phyloP scores from a whole-genome alignment of 2,797 vertebrate species.

The Gymnothorax reevesii region DNA sequence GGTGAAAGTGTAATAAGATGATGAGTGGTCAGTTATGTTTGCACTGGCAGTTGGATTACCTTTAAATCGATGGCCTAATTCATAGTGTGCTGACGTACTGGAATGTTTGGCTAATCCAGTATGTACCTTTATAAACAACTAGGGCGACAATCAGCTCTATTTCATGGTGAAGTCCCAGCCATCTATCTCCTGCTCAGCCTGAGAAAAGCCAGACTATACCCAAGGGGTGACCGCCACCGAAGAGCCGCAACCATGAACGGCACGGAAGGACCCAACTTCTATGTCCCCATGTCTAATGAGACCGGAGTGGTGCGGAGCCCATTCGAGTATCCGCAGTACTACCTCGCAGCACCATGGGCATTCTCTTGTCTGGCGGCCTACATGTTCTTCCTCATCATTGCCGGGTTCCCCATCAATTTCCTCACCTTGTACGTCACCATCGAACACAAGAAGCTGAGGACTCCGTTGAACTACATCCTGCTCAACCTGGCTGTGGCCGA shows the following conservation, averaged over 20 bases:
- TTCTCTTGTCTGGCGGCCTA: slow-evolving; percentile 84
- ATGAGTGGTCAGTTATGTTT: slow-evolving; percentile 83
- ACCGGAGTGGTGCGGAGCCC: slow-evolving; percentile 88
- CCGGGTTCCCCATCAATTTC: slow-evolving; percentile 91
- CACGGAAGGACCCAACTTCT: slow-evolving; percentile 92
- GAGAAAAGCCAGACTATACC: slow-evolving; percentile 57
- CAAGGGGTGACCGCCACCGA: slow-evolving; percentile 77
- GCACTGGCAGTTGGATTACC: slow-evolving; percentile 71
- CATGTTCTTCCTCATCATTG: slow-evolving; percentile 94
- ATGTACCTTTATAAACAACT: slow-evolving; percentile 72
- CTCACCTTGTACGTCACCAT: slow-evolving; percentile 94
- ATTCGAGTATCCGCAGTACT: slow-evolving; percentile 91
- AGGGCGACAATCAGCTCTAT: slow-evolving; percentile 38
- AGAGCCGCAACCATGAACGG: slow-evolving; percentile 86
- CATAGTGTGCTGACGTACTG: slow-evolving; percentile 77
- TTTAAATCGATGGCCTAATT: slow-evolving; percentile 71
- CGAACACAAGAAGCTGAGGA: slow-evolving; percentile 97
- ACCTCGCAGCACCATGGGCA: slow-evolving; percentile 88
- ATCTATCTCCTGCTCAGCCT: slow-evolving; percentile 58
- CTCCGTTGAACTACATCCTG: slow-evolving; percentile 95
- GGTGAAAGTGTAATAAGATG: slow-evolving; percentile 84
- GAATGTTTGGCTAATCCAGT: slow-evolving; percentile 71
- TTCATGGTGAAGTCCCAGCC: slow-evolving; percentile 63
- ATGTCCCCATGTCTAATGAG: slow-evolving; percentile 89
- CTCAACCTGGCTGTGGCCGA: slow-evolving; percentile 90